Conservation (phyloP, 2,888 invertebrate species). For the Mongoloraphidia duomilia region DNA sequence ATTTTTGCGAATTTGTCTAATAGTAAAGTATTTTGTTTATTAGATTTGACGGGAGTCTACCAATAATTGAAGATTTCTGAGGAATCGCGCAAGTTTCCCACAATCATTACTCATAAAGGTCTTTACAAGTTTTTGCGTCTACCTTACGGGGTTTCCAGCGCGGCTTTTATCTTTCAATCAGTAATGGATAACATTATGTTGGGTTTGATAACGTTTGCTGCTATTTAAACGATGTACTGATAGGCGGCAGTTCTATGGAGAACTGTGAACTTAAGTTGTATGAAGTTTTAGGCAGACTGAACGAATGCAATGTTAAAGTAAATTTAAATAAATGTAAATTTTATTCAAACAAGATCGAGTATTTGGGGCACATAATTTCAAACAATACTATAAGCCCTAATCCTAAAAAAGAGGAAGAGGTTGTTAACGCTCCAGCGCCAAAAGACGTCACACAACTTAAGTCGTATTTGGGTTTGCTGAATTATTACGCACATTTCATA, state of each 20-base stretch:
- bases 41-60: conserved; percentile 19
- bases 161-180: conserved; percentile 19
- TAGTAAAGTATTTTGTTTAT: no score
- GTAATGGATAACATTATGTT: conserved; percentile 19
- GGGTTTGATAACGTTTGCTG: conserved; percentile 13
- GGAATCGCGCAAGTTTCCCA: conserved; percentile 14
- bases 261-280: conserved; percentile 6
- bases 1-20: conserved; percentile 9
- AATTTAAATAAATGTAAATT: conserved; percentile 16
- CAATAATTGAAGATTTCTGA: conserved; percentile 14
- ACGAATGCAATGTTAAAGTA: conserved; percentile 13
- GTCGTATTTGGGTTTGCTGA: conserved; percentile 8
- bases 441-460: conserved; percentile 6
- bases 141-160: conserved; percentile 20
- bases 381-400: conserved; percentile 14
- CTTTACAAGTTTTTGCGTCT: conserved; percentile 16
- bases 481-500: conserved; percentile 11
- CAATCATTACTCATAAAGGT: conserved; percentile 19
- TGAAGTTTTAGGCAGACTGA: conserved; percentile 10
- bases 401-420: conserved; percentile 11
- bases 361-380: conserved; percentile 11
- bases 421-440: conserved; percentile 8
- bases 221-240: conserved; percentile 14
- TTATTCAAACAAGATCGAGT: conserved; percentile 11
- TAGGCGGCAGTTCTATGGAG: conserved; percentile 11